These are phyloP conservation scores for Campoplex capitator DNA, from an alignment of 2,888 invertebrate genomes.

Conservation along the genomic window DNA sequence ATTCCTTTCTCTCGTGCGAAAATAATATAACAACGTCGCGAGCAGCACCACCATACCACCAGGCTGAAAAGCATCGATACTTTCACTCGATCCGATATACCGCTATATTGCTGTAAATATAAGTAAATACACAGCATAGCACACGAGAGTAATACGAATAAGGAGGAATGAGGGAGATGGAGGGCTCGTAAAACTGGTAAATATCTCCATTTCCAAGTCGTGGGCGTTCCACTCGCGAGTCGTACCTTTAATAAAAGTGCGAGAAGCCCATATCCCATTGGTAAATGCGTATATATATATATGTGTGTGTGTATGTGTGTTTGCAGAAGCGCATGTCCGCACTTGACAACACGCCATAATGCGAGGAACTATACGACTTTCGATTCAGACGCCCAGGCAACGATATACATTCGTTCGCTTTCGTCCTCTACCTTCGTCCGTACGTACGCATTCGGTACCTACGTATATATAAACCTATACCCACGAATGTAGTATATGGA, in stretches of 20 bases:
- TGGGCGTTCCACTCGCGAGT: slow-evolving; percentile 61
- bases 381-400: slow-evolving; percentile 48
- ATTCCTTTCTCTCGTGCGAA: not conserved
- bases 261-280: not conserved
- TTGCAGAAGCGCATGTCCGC: slow-evolving; percentile 32
- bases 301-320: not conserved
- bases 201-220: slow-evolving; percentile 60
- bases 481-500: slow-evolving; percentile 7
- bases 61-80: slow-evolving; percentile 16
- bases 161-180: slow-evolving; percentile 54
- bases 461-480: not conserved
- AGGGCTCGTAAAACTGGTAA: slow-evolving; percentile 61
- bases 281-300: not conserved
- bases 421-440: not conserved
- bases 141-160: not conserved
- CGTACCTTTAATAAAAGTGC: slow-evolving; percentile 32
- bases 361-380: slow-evolving; percentile 56
- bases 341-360: slow-evolving; percentile 53
- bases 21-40: not conserved
- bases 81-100: slow-evolving; percentile 24
- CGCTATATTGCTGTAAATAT: slow-evolving; percentile 7
- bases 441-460: not conserved
- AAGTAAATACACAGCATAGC: slow-evolving; percentile 19
- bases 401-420: not conserved
- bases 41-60: not conserved